phyloP scores from a whole-genome alignment of 2,888 invertebrate genomes.

The Poecilus cupreus region DNA sequence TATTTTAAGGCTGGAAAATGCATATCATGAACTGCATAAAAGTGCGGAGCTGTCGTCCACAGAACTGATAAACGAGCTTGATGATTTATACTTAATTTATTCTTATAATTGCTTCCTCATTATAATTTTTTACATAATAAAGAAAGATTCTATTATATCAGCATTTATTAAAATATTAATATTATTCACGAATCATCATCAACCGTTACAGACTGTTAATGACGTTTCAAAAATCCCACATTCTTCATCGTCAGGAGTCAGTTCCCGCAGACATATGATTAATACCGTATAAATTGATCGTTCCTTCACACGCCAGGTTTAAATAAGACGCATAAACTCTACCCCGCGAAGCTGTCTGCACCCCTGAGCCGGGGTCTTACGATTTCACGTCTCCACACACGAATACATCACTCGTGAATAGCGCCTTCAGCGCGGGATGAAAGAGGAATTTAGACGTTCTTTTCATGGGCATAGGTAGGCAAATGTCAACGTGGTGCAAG shows the following conservation, averaged over 20 bases:
- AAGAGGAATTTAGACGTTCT: constrained; percentile 13
- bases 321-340: constrained; percentile 12
- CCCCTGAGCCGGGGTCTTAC: background rate
- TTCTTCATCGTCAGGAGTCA: background rate
- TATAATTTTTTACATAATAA: background rate
- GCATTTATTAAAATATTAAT: too few species aligned
- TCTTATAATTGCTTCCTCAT: background rate
- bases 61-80: too few species aligned
- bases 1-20: too few species aligned
- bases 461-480: constrained; percentile 3
- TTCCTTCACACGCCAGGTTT: background rate
- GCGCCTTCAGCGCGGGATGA: constrained; percentile 3
- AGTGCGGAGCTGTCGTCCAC: too few species aligned
- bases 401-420: constrained; percentile 23
- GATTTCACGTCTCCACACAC: constrained; percentile 3
- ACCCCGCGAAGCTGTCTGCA: background rate
- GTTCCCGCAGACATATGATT: background rate
- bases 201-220: background rate
- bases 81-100: too few species aligned
- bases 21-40: too few species aligned
- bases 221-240: background rate
- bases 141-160: background rate
- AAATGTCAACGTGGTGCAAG: constrained; percentile 3
- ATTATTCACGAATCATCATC: too few species aligned
- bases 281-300: background rate